phyloP scores from a whole-genome alignment of 35 echinoderm and acorn worm genomes.

The Apostichopus parvimensis region DNA sequence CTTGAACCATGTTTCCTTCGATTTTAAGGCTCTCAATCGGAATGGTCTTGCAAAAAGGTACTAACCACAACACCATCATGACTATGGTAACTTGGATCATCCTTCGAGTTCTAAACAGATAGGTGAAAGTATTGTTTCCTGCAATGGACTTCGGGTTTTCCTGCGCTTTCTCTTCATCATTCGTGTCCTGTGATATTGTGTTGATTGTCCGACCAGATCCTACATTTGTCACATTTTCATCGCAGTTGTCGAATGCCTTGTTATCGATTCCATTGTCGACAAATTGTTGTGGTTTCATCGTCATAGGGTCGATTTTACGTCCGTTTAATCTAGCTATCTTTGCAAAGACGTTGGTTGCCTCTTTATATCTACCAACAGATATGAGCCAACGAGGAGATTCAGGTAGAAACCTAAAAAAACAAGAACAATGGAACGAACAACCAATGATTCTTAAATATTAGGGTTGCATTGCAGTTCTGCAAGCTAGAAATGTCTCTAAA shows the following conservation, averaged over 20 bases:
- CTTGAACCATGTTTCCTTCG: too few relatives aligned
- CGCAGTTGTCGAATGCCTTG: neutral
- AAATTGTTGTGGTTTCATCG: neutral
- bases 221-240: neutral
- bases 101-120: conserved; percentile 39
- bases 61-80: conserved; percentile 6
- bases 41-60: neutral
- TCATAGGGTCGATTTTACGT: neutral
- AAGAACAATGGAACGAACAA: neutral
- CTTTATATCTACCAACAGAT: neutral
- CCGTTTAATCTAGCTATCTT: neutral
- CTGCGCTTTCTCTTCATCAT: neutral
- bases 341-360: neutral
- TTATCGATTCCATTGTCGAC: neutral
- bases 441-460: too few relatives aligned
- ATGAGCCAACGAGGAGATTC: conserved; percentile 36
- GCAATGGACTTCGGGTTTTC: neutral
- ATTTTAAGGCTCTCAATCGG: too few relatives aligned
- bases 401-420: neutral
- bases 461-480: too few relatives aligned
- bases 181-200: neutral
- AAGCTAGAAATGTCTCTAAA: neutral
- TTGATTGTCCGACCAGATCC: neutral
- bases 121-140: neutral
- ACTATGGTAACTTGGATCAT: conserved; percentile 2